Percentiles rank a stretch among this genome's conserved stretches.
Conservation (phyloP, 2,797 vertebrate genomes). For the Dipus sagitta region DNA sequence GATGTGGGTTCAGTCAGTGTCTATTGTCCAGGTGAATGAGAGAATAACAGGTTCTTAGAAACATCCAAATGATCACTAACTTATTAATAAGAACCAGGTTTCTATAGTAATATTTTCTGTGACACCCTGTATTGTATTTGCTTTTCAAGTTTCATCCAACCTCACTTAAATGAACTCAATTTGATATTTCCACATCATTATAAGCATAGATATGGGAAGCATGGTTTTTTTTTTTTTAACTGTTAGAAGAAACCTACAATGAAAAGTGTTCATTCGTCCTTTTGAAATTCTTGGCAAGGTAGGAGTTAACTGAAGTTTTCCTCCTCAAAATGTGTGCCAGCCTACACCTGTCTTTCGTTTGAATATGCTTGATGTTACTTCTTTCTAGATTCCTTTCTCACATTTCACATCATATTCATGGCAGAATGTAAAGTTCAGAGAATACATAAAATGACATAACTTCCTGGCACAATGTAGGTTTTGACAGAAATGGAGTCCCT, state of each 20-base stretch:
- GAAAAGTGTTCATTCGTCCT: background rate
- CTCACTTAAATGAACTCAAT: background rate
- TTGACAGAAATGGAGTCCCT: background rate
- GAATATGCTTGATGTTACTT: background rate
- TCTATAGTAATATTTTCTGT: background rate
- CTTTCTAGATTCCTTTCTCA: background rate
- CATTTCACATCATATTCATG: background rate
- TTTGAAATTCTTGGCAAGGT: conserved; percentile 17
- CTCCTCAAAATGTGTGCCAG: background rate
- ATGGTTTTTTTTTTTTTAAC: background rate
- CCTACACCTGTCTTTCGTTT: background rate
- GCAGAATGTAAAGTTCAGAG: background rate
- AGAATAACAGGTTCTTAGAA: background rate
- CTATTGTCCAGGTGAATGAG: background rate
- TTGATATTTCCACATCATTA: background rate
- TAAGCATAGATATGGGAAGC: background rate
- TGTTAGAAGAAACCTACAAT: background rate
- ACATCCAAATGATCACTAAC: background rate
- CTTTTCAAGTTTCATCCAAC: background rate
- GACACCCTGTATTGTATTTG: background rate
- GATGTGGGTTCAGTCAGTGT: background rate
- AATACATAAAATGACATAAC: background rate
- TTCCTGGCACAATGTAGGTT: background rate
- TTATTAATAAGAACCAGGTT: background rate
- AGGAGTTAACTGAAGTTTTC: background rate